Conservation (phyloP, 2,113 vertebrate species). For the Muscicapa adusta region DNA sequence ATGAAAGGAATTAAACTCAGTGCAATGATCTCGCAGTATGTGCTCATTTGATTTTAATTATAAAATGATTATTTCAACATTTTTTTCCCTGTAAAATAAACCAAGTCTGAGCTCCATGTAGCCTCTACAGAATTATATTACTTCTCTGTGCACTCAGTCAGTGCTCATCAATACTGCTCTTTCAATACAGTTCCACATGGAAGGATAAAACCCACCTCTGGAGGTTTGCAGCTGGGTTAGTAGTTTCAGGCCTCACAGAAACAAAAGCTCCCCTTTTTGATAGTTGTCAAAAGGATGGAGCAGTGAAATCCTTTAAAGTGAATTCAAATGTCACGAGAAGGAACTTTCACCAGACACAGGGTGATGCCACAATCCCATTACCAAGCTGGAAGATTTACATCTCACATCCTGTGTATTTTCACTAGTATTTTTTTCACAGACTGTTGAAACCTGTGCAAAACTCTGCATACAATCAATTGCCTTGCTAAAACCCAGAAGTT, state of each 20-base stretch:
- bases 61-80: conserved; percentile 41
- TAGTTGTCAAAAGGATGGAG: not conserved
- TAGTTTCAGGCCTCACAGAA: not conserved
- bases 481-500: not conserved
- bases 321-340: not conserved
- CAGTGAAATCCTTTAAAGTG: not conserved
- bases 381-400: not conserved
- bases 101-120: not conserved
- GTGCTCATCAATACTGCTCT: not conserved
- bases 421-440: not conserved
- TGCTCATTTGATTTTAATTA: conserved; percentile 60
- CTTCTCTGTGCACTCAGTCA: not conserved
- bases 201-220: not conserved
- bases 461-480: not conserved
- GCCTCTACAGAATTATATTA: not conserved
- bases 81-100: conserved; percentile 34
- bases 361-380: not conserved
- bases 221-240: not conserved
- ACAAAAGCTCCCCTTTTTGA: not conserved
- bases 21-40: conserved; percentile 56
- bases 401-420: not conserved
- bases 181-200: not conserved
- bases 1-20: conserved; percentile 60
- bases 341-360: not conserved
- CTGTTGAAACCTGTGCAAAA: not conserved